A percentile compares a stretch with the other conserved stretches of the same genome.
Evolutionary conservation across 2,797 vertebrate genomes (phyloP).

Genomic region (Decapterus maruadsi): DNA sequence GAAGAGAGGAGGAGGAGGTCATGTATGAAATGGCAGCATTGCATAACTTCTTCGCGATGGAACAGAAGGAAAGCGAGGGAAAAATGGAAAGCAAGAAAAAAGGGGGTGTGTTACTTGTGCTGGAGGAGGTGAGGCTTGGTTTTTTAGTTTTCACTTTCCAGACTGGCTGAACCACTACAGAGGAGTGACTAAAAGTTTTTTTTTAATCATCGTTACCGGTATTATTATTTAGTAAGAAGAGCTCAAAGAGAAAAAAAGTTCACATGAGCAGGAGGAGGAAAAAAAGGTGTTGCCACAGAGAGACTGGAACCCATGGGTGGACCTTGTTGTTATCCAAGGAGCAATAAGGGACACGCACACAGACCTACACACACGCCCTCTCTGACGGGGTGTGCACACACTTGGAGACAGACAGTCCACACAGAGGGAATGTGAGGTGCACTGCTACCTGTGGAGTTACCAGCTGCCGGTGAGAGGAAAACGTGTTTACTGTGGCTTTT

Average conservation of each 20-base stretch:
- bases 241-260: background rate
- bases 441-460: slow-evolving; percentile 67
- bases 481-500: slow-evolving; percentile 28
- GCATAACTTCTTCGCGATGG: slow-evolving; percentile 75
- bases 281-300: slow-evolving; percentile 40
- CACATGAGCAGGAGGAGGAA: background rate
- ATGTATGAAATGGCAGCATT: slow-evolving; percentile 76
- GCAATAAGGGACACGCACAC: slow-evolving; percentile 59
- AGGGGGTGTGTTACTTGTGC: slow-evolving; percentile 49
- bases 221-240: background rate
- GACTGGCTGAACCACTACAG: slow-evolving; percentile 13
- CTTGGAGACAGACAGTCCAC: slow-evolving; percentile 69
- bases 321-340: slow-evolving; percentile 64
- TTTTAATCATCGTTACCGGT: background rate
- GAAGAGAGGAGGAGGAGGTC: slow-evolving; percentile 55
- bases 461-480: slow-evolving; percentile 56
- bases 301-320: slow-evolving; percentile 55
- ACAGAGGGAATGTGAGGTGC: slow-evolving; percentile 67
- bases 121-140: slow-evolving; percentile 38
- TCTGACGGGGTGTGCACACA: slow-evolving; percentile 73
- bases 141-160: slow-evolving; percentile 32
- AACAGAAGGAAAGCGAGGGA: slow-evolving; percentile 65
- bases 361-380: slow-evolving; percentile 71
- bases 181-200: slow-evolving; percentile 28
- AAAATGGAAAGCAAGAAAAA: slow-evolving; percentile 57